Conservation (phyloP, 2,113 vertebrate species). For the Limanda limanda region DNA sequence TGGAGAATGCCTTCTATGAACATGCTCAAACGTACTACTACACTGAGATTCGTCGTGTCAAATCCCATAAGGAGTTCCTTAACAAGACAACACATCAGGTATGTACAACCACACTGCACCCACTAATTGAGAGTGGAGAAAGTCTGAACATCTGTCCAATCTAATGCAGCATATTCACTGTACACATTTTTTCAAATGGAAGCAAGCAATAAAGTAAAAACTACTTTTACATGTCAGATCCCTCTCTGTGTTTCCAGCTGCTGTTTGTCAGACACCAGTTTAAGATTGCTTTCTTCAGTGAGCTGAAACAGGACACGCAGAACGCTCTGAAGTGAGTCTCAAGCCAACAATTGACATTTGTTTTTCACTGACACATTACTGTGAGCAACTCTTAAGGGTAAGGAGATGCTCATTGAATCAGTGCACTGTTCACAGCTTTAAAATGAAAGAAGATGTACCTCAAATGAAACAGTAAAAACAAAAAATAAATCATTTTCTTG, state of each 20-base stretch:
- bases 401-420: not conserved
- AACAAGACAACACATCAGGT: conserved; percentile 99
- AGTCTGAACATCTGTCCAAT: not conserved
- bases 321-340: conserved; percentile 96
- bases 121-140: not conserved
- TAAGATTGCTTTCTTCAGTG: conserved; percentile 98
- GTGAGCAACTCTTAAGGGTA: not conserved
- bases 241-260: conserved; percentile 81
- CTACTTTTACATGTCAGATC: not conserved
- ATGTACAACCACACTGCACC: not conserved
- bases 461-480: not conserved
- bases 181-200: not conserved
- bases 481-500: too few relatives aligned
- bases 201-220: not conserved
- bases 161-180: not conserved
- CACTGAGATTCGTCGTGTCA: conserved; percentile 95
- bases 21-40: conserved; percentile 99
- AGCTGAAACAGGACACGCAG: conserved; percentile 97
- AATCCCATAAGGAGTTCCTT: conserved; percentile 98
- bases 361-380: not conserved
- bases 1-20: conserved; percentile 99
- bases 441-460: not conserved
- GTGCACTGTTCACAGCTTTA: not conserved
- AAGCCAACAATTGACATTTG: too few relatives aligned
- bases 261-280: conserved; percentile 99